phyloP scores from a whole-genome alignment of 2,797 vertebrate genomes.

The Aythya fuligula region DNA sequence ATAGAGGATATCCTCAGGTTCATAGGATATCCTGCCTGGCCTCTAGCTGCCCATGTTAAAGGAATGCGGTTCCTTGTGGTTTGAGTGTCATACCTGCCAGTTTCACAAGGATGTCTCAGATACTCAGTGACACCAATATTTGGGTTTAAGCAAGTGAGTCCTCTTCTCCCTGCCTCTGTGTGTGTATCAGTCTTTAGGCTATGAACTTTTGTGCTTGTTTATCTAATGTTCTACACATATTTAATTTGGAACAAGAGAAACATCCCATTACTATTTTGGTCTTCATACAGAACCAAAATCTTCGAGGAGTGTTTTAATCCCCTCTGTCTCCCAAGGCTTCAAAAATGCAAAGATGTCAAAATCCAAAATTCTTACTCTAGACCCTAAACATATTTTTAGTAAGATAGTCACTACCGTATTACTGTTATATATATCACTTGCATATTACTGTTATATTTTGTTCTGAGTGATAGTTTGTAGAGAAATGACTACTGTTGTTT shows the following conservation, averaged over 20 bases:
- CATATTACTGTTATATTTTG: background rate
- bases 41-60: background rate
- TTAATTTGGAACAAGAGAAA: background rate
- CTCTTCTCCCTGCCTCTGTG: background rate
- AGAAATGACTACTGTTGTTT: background rate
- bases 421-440: background rate
- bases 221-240: background rate
- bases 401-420: background rate
- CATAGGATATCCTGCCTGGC: background rate
- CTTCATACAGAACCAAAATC: background rate
- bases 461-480: background rate
- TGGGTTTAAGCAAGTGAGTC: background rate
- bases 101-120: background rate
- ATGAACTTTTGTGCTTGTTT: background rate
- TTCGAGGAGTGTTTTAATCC: background rate
- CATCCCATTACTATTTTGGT: background rate
- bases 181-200: background rate
- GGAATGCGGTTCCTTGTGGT: accelerated
- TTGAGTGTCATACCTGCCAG: background rate
- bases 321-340: background rate
- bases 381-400: background rate
- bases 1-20: background rate
- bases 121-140: background rate
- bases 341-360: background rate
- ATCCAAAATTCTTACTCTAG: background rate